phyloP scores from a whole-genome alignment of 2,113 vertebrate genomes.

The Nyctereutes procyonoides region DNA sequence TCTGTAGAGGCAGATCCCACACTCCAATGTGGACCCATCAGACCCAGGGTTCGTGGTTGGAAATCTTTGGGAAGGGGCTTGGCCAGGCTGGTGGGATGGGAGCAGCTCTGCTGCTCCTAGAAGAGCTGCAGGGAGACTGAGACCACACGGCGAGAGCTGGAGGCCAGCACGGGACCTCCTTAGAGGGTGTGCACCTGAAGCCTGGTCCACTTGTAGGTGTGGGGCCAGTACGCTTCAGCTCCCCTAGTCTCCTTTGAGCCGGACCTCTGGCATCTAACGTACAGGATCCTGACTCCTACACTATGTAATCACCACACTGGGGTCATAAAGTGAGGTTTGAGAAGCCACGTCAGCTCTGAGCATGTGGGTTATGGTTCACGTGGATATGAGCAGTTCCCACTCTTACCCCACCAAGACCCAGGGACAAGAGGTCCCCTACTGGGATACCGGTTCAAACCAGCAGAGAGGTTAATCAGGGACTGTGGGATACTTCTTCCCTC shows the following conservation, averaged over 20 bases:
- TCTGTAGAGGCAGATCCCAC: neutral
- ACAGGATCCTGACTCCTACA: neutral
- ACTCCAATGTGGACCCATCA: accelerated
- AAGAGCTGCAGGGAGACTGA: accelerated
- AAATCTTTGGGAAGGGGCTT: neutral
- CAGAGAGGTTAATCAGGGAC: neutral
- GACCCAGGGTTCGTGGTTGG: neutral
- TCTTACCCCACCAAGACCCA: neutral
- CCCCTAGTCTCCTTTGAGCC: neutral
- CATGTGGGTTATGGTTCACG: neutral
- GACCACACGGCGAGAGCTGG: neutral
- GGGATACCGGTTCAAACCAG: neutral
- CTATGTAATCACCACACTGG: too few relatives aligned
- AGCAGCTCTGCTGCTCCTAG: too few relatives aligned
- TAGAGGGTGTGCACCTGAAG: neutral
- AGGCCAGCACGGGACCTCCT: too few relatives aligned
- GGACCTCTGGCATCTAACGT: neutral
- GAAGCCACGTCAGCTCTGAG: neutral
- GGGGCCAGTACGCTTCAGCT: neutral
- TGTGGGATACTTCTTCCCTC: accelerated
- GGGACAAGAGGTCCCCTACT: neutral
- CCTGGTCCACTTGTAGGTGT: neutral
- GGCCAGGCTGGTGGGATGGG: neutral
- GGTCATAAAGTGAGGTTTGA: neutral
- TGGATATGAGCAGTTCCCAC: too few relatives aligned